Evolutionary conservation across 2,797 vertebrate genomes (phyloP).

Genomic region (Protonibea diacanthus): DNA sequence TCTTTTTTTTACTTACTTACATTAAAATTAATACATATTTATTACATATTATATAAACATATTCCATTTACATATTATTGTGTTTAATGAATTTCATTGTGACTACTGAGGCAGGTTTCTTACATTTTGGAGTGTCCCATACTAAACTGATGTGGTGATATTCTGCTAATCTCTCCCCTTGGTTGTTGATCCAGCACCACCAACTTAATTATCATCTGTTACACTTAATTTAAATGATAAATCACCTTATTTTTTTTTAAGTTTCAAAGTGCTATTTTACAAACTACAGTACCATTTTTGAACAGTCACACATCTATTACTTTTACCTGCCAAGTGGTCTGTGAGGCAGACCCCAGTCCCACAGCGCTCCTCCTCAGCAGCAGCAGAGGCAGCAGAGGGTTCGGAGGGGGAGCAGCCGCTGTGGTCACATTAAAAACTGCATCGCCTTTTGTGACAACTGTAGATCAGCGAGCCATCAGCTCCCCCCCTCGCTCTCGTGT

Average conservation of each 20-base stretch:
- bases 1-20: not conserved
- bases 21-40: not conserved
- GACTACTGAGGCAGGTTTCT: not conserved
- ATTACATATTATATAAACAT: no score
- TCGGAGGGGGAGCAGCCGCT: slow-evolving; percentile 11
- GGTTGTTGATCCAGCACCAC: slow-evolving; percentile 6
- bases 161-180: not conserved
- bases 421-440: slow-evolving; percentile 73
- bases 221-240: not conserved
- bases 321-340: not conserved
- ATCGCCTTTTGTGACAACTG: slow-evolving; percentile 73
- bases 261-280: no score
- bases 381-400: not conserved
- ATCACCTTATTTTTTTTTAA: not conserved
- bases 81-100: not conserved
- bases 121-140: not conserved
- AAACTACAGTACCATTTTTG: not conserved
- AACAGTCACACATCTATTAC: not conserved
- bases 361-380: not conserved
- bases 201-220: not conserved
- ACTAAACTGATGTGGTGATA: not conserved
- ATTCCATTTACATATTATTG: not conserved
- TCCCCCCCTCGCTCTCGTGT: slow-evolving; percentile 33
- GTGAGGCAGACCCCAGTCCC: not conserved
- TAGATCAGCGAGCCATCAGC: slow-evolving; percentile 58